These are phyloP conservation scores for Formicarius rufipectus DNA, from an alignment of 2,113 vertebrate genomes.

Conservation along the genomic window DNA sequence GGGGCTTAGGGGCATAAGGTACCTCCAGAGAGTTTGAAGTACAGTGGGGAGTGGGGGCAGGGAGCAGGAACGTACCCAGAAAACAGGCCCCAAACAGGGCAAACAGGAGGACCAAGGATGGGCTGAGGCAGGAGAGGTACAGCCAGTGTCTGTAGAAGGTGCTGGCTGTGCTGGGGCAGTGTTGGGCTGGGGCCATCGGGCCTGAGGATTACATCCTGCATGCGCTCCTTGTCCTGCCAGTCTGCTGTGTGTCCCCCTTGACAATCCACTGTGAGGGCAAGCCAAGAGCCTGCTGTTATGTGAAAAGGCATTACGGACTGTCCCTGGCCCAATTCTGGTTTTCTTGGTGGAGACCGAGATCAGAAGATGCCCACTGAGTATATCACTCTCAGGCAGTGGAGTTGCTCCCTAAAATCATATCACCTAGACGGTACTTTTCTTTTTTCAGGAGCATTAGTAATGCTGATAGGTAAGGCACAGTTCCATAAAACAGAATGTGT, in stretches of 20 bases:
- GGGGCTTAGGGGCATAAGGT: neutral
- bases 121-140: fast-evolving
- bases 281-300: fast-evolving
- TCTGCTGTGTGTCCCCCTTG: fast-evolving
- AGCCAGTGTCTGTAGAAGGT: neutral
- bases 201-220: too few relatives aligned
- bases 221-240: fast-evolving
- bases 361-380: neutral
- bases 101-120: neutral
- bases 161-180: fast-evolving
- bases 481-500: neutral
- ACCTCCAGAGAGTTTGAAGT: neutral
- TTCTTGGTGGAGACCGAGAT: neutral
- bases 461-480: neutral
- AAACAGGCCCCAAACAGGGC: neutral
- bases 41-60: neutral
- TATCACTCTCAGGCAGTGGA: neutral
- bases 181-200: fast-evolving
- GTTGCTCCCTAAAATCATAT: neutral
- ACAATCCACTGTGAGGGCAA: neutral
- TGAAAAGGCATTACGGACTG: neutral
- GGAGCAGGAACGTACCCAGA: neutral
- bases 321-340: neutral
- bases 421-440: neutral
- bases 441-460: neutral